Conservation (phyloP, 1,140 invertebrate species). For the Nymphalis io region DNA sequence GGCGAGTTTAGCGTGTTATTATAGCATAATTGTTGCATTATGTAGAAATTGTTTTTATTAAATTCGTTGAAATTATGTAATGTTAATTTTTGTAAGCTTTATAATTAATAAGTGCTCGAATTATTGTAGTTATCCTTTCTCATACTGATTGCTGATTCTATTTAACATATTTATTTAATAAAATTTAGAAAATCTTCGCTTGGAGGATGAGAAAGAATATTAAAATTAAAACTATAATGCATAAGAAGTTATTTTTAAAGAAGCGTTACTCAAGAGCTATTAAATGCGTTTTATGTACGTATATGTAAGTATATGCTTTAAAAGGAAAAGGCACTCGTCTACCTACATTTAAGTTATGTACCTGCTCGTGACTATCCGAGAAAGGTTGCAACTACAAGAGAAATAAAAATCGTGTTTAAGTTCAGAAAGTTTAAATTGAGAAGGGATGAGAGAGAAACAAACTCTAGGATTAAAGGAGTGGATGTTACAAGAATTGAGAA, state of each 20-base stretch:
- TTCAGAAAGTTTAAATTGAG: conserved; percentile 45
- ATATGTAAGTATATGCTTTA: conserved; percentile 31
- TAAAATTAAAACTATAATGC: conserved; percentile 24
- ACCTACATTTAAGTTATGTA: conserved; percentile 61
- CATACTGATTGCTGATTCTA: neutral
- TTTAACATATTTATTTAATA: neutral
- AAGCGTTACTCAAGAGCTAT: conserved; percentile 25
- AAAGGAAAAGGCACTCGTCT: conserved; percentile 60
- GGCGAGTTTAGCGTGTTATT: conserved; percentile 28
- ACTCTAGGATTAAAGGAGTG: conserved; percentile 24
- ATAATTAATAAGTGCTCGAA: conserved; percentile 14
- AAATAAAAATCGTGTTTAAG: conserved; percentile 70
- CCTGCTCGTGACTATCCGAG: conserved; percentile 79
- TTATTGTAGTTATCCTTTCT: conserved; percentile 26
- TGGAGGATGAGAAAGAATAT: conserved; percentile 32
- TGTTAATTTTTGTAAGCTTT: conserved; percentile 20
- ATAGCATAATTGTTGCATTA: conserved; percentile 21
- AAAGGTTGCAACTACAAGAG: conserved; percentile 79
- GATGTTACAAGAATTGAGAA: conserved; percentile 11
- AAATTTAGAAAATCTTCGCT: neutral
- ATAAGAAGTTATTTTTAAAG: conserved; percentile 21
- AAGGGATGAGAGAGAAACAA: conserved; percentile 13
- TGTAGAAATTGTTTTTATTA: conserved; percentile 12
- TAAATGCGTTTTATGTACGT: conserved; percentile 31
- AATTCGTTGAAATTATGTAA: conserved; percentile 15